phyloP scores from a whole-genome alignment of 2,113 vertebrate genomes.

The Pluvianellus socialis region DNA sequence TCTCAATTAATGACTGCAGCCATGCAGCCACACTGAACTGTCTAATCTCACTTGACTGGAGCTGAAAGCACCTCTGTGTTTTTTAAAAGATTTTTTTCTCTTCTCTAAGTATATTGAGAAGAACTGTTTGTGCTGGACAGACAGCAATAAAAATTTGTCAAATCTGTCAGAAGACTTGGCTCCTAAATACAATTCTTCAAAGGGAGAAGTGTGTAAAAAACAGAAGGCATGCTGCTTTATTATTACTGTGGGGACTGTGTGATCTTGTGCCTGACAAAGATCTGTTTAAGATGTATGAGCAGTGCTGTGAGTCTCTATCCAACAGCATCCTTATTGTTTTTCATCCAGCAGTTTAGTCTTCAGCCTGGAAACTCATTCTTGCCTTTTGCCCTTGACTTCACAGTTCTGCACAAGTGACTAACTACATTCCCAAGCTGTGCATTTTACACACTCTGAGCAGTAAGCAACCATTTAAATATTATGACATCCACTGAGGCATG shows the following conservation, averaged over 20 bases:
- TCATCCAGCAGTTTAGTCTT: slow-evolving; percentile 1
- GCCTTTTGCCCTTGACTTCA: slow-evolving; percentile 5
- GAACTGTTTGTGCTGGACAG: slow-evolving; percentile 20
- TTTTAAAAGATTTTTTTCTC: neutral
- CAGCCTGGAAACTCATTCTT: neutral
- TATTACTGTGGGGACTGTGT: neutral
- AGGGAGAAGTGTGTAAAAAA: slow-evolving; percentile 1
- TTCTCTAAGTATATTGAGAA: slow-evolving; percentile 10
- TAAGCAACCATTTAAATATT: slow-evolving; percentile 22
- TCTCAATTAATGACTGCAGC: slow-evolving; percentile 67
- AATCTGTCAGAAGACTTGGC: slow-evolving; percentile 41
- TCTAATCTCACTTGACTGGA: slow-evolving; percentile 33
- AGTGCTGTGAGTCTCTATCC: neutral
- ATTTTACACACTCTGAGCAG: neutral
- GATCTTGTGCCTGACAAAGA: slow-evolving; percentile 1
- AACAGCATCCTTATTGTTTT: neutral
- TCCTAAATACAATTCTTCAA: slow-evolving; percentile 25
- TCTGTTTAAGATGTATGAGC: neutral
- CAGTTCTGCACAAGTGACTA: neutral
- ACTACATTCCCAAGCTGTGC: neutral
- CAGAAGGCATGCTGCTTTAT: neutral
- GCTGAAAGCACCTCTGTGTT: neutral
- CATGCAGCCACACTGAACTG: slow-evolving; percentile 18
- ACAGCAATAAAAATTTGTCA: slow-evolving; percentile 49
- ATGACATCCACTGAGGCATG: neutral